Percentiles rank a stretch among this genome's conserved stretches.
Evolutionary conservation across 2,113 vertebrate species (phyloP).

Genomic region (Apistogramma diplotaenia): DNA sequence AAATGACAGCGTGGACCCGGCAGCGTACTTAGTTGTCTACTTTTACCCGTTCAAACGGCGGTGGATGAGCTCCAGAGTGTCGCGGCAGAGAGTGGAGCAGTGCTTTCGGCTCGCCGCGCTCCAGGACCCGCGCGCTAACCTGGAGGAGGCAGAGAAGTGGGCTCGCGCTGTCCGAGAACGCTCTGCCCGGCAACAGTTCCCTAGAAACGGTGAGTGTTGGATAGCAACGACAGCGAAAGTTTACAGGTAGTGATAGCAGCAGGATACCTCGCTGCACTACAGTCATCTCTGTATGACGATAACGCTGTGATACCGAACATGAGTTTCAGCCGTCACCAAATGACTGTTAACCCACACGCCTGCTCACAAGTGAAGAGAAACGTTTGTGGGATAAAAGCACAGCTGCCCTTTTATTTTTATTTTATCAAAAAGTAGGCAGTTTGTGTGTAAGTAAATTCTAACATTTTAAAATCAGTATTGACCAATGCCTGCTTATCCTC

Average conservation of each 20-base stretch:
- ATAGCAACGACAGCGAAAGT: background rate
- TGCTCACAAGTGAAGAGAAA: background rate
- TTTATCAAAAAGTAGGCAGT: background rate
- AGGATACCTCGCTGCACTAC: background rate
- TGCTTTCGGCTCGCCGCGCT: constrained; percentile 63
- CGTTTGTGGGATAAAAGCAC: background rate
- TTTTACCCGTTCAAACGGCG: constrained; percentile 71
- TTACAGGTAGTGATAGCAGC: background rate
- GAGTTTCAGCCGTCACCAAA: background rate
- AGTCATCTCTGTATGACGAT: background rate
- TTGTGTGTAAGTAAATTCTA: background rate
- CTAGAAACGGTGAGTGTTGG: constrained; percentile 62
- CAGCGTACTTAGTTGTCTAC: constrained; percentile 65
- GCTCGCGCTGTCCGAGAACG: constrained; percentile 64
- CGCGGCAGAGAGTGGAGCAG: constrained; percentile 69
- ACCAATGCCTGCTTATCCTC: background rate
- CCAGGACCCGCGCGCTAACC: constrained; percentile 65
- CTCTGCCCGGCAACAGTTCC: constrained; percentile 34
- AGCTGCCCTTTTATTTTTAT: background rate
- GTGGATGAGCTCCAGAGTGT: constrained; percentile 60
- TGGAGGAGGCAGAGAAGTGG: constrained; percentile 77
- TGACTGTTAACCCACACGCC: background rate
- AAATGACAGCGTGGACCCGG: constrained; percentile 53
- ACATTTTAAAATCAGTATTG: background rate
- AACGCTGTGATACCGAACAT: background rate